These are phyloP conservation scores for Calidris pugnax DNA, from an alignment of 2,113 vertebrate genomes.

Conservation along the genomic window DNA sequence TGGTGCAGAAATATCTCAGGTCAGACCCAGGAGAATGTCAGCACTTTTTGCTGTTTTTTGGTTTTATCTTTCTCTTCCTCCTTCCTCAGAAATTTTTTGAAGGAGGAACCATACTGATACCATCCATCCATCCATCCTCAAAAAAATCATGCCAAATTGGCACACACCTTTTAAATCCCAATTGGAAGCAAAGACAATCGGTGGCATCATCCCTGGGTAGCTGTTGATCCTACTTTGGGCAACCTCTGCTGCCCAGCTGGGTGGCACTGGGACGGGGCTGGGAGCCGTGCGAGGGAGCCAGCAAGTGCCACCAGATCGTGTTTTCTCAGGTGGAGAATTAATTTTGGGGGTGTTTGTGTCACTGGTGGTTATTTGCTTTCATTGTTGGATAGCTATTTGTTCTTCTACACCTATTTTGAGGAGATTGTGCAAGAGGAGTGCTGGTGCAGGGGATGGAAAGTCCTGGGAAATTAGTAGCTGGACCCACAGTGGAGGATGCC, in stretches of 20 bases:
- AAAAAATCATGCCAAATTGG: neutral
- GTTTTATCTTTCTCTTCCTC: neutral
- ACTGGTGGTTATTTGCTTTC: neutral
- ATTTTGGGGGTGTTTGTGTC: neutral
- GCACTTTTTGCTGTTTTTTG: too few relatives aligned
- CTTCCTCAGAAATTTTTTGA: neutral
- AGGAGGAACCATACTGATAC: neutral
- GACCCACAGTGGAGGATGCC: too few relatives aligned
- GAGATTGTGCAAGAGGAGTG: neutral
- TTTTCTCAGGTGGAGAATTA: neutral
- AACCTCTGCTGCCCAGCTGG: neutral
- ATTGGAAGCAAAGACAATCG: accelerated
- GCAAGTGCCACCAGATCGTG: accelerated
- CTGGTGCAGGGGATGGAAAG: neutral
- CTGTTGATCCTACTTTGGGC: neutral
- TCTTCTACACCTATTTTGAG: neutral
- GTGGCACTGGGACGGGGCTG: neutral
- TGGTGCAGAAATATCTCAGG: neutral
- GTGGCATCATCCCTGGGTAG: neutral
- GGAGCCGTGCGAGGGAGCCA: neutral
- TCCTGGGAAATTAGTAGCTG: neutral
- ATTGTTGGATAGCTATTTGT: neutral
- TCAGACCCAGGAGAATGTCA: neutral
- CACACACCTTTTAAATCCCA: neutral
- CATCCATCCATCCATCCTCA: neutral